These are phyloP conservation scores for Periplaneta americana DNA, from an alignment of 1,140 invertebrate genomes.

Conservation along the genomic window DNA sequence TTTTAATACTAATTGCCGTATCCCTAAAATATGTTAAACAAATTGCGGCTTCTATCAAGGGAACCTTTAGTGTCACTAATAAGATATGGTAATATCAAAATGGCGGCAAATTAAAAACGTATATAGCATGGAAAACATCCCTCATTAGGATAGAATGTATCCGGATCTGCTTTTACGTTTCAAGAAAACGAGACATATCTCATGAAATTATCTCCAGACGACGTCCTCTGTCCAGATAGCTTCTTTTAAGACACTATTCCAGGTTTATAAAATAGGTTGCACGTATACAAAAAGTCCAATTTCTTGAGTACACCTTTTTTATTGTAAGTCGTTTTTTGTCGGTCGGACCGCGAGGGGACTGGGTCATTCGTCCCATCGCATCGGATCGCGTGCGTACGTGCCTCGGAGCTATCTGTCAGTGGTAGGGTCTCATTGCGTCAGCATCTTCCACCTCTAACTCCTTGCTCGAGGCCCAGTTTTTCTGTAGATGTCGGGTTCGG, in stretches of 20 bases:
- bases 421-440: background rate
- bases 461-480: no score
- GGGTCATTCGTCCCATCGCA: background rate
- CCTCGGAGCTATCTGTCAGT: background rate
- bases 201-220: no score
- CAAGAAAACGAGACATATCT: background rate
- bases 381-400: no score
- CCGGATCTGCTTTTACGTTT: background rate
- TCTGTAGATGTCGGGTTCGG: no score
- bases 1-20: no score
- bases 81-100: background rate
- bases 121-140: background rate
- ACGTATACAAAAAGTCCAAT: background rate
- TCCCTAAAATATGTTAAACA: no score
- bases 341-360: background rate
- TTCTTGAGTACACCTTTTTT: background rate
- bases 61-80: no score
- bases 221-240: background rate
- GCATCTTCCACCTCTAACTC: no score
- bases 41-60: no score
- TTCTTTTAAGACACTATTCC: background rate
- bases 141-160: background rate
- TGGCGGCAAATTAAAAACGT: background rate
- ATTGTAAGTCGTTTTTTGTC: background rate
- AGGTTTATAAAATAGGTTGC: background rate